Base-by-base conservation (phyloP, 2,888 invertebrate species). In the Conistra vaccinii region DNA sequence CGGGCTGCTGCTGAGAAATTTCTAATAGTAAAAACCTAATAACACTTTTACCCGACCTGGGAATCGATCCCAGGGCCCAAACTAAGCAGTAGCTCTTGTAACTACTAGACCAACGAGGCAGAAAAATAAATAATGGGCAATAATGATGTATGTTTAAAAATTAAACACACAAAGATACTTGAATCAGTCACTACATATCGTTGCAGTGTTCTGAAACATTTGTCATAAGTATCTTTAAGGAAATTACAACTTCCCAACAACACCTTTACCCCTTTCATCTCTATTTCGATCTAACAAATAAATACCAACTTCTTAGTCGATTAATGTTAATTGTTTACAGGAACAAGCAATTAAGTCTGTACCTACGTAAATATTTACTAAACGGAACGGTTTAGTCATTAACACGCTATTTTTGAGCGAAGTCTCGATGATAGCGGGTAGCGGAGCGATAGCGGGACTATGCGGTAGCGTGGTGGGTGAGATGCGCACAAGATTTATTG, bases 291-390 rank as follows among this genome's bases (percentile, higher is more conserved):
- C 3, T 17, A 35, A 67, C 58, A 66, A 78, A 74, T 69, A 75
- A 51, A 68, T 68, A 68, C 14, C 23, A 62, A 66, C 29, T 66
- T 78, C 45, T 74, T 58, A 60, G 51, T 55, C 63, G 60, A 58
- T 67, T 67, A 69, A 57, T 68, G 61, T 55, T 58, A 65, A 74
- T 69, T 63, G 77, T 78, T 57, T 57, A 39, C 45, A 71, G 74
- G 55, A 75, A 51, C 66, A 60, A 67, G 80, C n/a, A 75, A 82
- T 79, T 75, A 72, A 55, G 67, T 68, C 29, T 26, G 23, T 32
- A 26, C 9, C 53, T 76, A 26, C 12, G 58, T 76, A 83, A 82
- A 82, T 82, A 84, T 82, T 82, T 75, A 51, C 29, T 14, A 20
- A 66, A 61, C 68, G 32, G 29, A 48, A 45, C 39, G 26, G 53